These are phyloP conservation scores for Papilio polytes DNA, from an alignment of 1,140 invertebrate species.

Conservation along the genomic window DNA sequence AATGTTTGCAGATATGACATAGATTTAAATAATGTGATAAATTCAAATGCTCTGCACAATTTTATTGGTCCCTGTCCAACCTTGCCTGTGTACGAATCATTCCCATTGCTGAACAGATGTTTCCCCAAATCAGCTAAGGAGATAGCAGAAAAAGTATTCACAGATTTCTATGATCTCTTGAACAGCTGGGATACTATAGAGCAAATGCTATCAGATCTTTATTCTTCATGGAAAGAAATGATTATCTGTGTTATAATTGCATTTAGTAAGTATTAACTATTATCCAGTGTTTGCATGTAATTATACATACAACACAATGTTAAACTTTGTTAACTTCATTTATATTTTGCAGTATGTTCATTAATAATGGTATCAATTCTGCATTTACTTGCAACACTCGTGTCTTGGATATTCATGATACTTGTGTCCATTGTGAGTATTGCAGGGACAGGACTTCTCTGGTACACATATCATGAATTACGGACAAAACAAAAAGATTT, in stretches of 20 bases:
- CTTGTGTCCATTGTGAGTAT: slow-evolving; percentile 90
- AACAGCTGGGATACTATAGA: slow-evolving; percentile 95
- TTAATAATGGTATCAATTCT: slow-evolving; percentile 93
- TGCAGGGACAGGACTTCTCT: slow-evolving; percentile 91
- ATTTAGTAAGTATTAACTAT: slow-evolving; percentile 86
- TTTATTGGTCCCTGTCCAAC: slow-evolving; percentile 89
- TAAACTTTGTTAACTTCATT: slow-evolving; percentile 32
- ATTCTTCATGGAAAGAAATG: slow-evolving; percentile 93
- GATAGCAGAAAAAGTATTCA: slow-evolving; percentile 85
- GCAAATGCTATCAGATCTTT: slow-evolving; percentile 94
- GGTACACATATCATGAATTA: slow-evolving; percentile 95
- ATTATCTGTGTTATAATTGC: slow-evolving; percentile 92
- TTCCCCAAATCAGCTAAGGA: slow-evolving; percentile 89
- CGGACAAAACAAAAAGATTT: slow-evolving; percentile 88
- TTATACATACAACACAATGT: too few relatives aligned
- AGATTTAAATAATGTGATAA: slow-evolving; percentile 81
- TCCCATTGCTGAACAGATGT: slow-evolving; percentile 94
- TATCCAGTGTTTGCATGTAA: neutral
- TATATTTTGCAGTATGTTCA: slow-evolving; percentile 88
- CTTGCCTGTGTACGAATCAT: slow-evolving; percentile 89
- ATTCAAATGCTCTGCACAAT: slow-evolving; percentile 80
- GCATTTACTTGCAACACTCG: slow-evolving; percentile 91
- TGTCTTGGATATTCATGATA: slow-evolving; percentile 94
- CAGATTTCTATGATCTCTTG: slow-evolving; percentile 91
- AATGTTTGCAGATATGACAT: slow-evolving; percentile 90